phyloP scores from a whole-genome alignment of 2,888 invertebrate genomes.

The Chironomus tentans region DNA sequence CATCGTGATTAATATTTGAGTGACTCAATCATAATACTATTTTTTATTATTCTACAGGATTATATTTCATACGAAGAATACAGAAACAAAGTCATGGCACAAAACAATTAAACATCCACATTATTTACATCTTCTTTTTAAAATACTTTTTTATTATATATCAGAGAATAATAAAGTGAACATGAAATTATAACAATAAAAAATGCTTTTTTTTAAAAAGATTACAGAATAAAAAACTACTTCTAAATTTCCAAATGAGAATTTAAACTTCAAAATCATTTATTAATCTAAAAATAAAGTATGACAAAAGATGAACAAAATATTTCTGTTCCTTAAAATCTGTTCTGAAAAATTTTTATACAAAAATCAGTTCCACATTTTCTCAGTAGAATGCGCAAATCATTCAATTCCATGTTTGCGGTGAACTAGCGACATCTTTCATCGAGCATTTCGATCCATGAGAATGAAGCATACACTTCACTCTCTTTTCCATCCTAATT shows the following conservation, averaged over 20 bases:
- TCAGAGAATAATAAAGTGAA: neutral
- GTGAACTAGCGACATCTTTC: no score
- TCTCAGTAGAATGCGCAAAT: neutral
- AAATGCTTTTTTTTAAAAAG: no score
- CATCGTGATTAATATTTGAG: neutral
- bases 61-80: constrained; percentile 20
- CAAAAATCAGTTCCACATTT: no score
- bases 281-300: no score
- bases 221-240: no score
- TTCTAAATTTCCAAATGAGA: no score
- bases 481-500: neutral
- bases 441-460: neutral
- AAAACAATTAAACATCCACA: neutral
- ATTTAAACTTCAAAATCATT: no score
- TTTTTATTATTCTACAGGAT: constrained; percentile 1
- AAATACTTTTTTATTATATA: no score
- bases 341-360: no score
- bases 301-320: no score
- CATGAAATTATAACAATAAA: neutral
- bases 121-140: no score
- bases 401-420: neutral
- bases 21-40: neutral
- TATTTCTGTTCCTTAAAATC: no score
- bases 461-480: neutral
- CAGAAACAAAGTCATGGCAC: constrained; percentile 4